These are phyloP conservation scores for Dryococelus australis DNA, from an alignment of 2,888 invertebrate genomes.

Conservation along the genomic window DNA sequence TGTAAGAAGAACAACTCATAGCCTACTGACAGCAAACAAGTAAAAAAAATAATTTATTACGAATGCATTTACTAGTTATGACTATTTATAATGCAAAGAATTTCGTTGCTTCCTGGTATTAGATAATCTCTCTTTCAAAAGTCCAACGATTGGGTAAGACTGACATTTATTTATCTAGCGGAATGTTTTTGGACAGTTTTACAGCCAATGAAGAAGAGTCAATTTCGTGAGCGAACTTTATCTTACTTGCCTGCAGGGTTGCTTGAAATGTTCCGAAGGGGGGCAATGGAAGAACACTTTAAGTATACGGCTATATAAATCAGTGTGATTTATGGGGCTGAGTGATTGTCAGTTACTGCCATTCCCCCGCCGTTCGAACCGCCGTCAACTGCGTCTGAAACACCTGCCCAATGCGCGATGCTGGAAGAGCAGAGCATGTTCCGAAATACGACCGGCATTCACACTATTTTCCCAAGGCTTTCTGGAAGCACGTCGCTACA, in stretches of 20 bases:
- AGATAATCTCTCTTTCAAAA: too few species aligned
- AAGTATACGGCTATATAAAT: background rate
- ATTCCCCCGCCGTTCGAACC: background rate
- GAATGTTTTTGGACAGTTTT: background rate
- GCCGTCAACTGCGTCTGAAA: background rate
- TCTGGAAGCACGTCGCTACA: background rate
- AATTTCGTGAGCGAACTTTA: background rate
- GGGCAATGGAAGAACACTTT: background rate
- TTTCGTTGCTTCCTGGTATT: too few species aligned
- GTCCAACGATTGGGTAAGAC: too few species aligned
- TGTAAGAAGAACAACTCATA: too few species aligned
- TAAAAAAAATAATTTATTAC: too few species aligned
- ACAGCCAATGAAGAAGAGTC: background rate
- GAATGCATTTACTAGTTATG: too few species aligned
- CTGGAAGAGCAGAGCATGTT: background rate
- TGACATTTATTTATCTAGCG: too few species aligned
- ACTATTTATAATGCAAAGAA: too few species aligned
- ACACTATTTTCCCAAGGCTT: background rate
- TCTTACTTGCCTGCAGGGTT: background rate
- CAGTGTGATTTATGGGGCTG: background rate
- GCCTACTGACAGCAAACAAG: too few species aligned
- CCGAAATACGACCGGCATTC: background rate
- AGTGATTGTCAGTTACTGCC: background rate
- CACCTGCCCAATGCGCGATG: slow-evolving; percentile 3
- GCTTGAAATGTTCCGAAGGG: background rate